These are phyloP conservation scores for Lagopus muta DNA, from an alignment of 2,113 vertebrate species.

Conservation along the genomic window DNA sequence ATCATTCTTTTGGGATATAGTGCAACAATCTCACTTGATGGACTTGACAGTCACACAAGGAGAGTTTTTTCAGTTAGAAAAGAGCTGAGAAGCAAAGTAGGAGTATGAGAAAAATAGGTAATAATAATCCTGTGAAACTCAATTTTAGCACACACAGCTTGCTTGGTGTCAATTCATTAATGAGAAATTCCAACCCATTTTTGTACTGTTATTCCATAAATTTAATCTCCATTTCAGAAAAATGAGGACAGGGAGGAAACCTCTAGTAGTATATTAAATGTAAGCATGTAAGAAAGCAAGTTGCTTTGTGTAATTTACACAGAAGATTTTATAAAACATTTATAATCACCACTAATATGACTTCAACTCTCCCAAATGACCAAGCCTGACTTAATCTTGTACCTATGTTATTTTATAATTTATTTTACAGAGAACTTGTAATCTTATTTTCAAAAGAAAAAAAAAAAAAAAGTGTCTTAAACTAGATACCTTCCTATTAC, in stretches of 20 bases:
- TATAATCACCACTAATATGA: not conserved
- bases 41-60: not conserved
- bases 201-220: not conserved
- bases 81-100: not conserved
- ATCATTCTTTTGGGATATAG: not conserved
- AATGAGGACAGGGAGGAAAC: not conserved
- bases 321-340: not conserved
- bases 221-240: not conserved
- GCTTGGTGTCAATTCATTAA: not conserved
- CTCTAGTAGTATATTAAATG: not conserved
- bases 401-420: not conserved
- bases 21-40: rapidly evolving
- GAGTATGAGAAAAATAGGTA: not conserved
- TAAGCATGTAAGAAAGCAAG: not conserved
- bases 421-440: not conserved
- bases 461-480: not conserved
- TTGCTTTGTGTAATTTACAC: not conserved
- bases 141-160: not conserved
- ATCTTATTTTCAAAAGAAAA: not conserved
- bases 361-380: not conserved
- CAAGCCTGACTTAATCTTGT: not conserved
- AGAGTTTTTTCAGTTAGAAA: not conserved
- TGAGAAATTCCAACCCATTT: not conserved
- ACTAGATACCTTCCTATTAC: not conserved
- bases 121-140: not conserved